Conservation (phyloP, 2,888 invertebrate species). For the Dolomedes plantarius region DNA sequence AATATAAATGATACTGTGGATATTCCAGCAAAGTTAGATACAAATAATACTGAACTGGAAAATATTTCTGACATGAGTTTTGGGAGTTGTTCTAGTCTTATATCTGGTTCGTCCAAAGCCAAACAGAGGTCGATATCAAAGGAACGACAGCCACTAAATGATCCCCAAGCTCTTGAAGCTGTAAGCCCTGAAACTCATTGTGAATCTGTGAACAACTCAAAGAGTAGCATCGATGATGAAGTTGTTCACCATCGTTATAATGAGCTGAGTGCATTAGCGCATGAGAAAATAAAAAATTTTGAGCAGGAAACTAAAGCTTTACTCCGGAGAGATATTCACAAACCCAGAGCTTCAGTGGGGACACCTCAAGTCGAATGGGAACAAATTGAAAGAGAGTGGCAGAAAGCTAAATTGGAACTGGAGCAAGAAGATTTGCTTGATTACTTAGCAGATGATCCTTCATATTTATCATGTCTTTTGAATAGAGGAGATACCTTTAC, state of each 20-base stretch:
- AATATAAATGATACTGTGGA: conserved; percentile 8
- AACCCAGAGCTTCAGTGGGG: conserved; percentile 73
- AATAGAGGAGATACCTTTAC: conserved; percentile 16
- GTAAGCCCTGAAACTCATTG: background rate
- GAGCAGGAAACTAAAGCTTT: conserved; percentile 86
- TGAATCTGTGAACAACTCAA: background rate
- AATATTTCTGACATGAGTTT: conserved; percentile 42
- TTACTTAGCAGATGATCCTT: conserved; percentile 78
- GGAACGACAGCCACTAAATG: conserved; percentile 32
- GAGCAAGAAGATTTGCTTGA: conserved; percentile 80
- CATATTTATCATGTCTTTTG: conserved; percentile 70
- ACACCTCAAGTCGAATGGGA: conserved; percentile 73
- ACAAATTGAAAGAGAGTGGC: conserved; percentile 79
- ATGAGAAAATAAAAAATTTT: conserved; percentile 83
- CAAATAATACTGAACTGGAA: conserved; percentile 14
- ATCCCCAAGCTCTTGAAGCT: conserved; percentile 7
- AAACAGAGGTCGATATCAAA: conserved; percentile 46
- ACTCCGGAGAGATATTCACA: conserved; percentile 77
- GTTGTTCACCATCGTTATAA: conserved; percentile 39
- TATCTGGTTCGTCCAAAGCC: conserved; percentile 56
- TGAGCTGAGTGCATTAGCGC: conserved; percentile 76
- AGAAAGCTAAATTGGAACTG: conserved; percentile 79
- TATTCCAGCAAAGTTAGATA: conserved; percentile 10
- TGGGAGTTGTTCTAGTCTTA: conserved; percentile 62
- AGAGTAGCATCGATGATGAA: background rate